Evolutionary conservation across 1,140 invertebrate genomes (phyloP), one percentile per base, ranked within the genome.

Genomic region (Apis dorsata): DNA sequence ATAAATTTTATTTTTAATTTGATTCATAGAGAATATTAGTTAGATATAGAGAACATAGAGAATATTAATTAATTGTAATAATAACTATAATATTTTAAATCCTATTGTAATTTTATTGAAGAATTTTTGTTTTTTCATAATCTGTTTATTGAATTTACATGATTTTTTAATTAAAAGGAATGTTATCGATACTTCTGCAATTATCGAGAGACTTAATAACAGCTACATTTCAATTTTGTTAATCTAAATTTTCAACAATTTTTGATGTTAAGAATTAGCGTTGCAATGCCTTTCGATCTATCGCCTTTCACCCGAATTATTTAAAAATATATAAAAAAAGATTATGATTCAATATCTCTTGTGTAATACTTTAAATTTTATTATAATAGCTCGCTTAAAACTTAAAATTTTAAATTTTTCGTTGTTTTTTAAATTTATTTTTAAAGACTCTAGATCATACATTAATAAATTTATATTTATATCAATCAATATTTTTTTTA

Each of bases 171-270:
- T 9, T n/a, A 76, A n/a, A 34, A 34, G 21, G 28, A 34, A 49
- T 62, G 57, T 28, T 2, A 11, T 65, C 5, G 68, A 21, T 11
- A 1, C 11, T 24, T 55, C n/a, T 19, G 44, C 24, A 17, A 59
- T 69, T 55, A 49, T 49, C 63, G 55, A 44, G 73, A 69, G 49
- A 60, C 57, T 72, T 13, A 34, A 59, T 71, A 53, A 79, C 63
- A 44, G 69, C 19, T 55, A 13, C 21, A 17, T 24, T 53, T 73
- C 44, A 71, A 65, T 77, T 28, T 74, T 63, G 51, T 53, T 55
- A 71, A 81, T 72, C 79, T 78, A 79, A 74, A 82, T 53, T 71
- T 74, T 72, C 69, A 44, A 83, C 69, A 59, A 83, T 62, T 59
- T 78, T 79, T 76, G 60, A 57, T 72, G 75, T 77, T 84, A 77